A percentile compares a stretch with the other conserved stretches of the same genome.
These are phyloP conservation scores for Epistrophella euchroma DNA, from an alignment of 2,888 invertebrate genomes.

Conservation along the genomic window DNA sequence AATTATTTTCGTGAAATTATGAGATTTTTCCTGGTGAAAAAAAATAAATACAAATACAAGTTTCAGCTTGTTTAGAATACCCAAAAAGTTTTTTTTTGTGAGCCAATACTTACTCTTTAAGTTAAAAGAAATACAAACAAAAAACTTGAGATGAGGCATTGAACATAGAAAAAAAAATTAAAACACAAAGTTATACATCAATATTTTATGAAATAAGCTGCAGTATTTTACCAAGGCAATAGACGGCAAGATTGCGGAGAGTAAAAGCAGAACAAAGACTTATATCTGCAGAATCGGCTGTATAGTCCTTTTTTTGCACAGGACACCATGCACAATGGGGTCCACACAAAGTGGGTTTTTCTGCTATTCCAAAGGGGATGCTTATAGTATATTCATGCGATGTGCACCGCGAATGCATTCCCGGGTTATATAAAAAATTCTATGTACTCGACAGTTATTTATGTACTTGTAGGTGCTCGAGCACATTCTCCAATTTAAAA, in stretches of 20 bases:
- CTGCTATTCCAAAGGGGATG: conserved; percentile 33
- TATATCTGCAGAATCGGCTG: conserved; percentile 55
- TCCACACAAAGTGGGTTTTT: conserved; percentile 12
- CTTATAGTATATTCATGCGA: conserved; percentile 30
- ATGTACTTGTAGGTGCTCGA: conserved; percentile 19
- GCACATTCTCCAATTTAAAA: conserved; percentile 14
- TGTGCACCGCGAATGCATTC: conserved; percentile 50
- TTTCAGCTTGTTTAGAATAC: background rate
- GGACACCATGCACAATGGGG: conserved; percentile 51
- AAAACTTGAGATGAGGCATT: conserved; percentile 25
- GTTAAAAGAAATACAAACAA: background rate
- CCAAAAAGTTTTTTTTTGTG: background rate
- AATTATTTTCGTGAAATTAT: no score
- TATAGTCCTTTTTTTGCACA: conserved; percentile 31
- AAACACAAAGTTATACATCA: conserved; percentile 69
- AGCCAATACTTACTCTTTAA: conserved; percentile 14
- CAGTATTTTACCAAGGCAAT: conserved; percentile 53
- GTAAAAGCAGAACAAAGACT: conserved; percentile 46
- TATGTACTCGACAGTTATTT: conserved; percentile 43
- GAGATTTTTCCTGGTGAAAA: no score
- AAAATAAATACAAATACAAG: no score
- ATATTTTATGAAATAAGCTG: conserved; percentile 74
- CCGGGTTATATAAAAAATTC: conserved; percentile 18
- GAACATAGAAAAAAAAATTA: conserved; percentile 37
- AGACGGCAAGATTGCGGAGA: conserved; percentile 16